Evolutionary conservation across 1,140 invertebrate species (phyloP).

Genomic region (Charaxes varanes): DNA sequence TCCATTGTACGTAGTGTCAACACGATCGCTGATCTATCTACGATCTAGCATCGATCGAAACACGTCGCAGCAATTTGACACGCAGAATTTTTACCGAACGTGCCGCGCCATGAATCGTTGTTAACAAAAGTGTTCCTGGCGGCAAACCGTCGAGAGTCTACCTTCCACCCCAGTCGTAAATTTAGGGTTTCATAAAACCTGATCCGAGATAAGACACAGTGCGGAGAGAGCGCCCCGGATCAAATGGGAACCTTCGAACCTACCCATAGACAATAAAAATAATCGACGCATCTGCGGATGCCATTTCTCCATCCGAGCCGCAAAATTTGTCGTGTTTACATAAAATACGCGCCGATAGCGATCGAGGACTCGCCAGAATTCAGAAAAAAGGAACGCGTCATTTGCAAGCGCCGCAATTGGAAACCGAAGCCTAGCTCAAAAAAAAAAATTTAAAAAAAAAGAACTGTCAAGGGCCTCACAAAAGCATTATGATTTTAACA

Average conservation of each 20-base stretch:
- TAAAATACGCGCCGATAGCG: constrained; percentile 63
- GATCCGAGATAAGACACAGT: constrained; percentile 72
- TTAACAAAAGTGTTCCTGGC: constrained; percentile 67
- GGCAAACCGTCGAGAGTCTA: constrained; percentile 51
- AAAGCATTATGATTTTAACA: constrained; percentile 72
- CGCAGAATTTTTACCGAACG: constrained; percentile 58
- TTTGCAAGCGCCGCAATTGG: constrained; percentile 46
- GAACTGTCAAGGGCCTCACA: constrained; percentile 63
- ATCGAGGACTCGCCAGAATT: constrained; percentile 57
- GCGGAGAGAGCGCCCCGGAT: constrained; percentile 63
- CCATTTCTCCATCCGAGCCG: constrained; percentile 43
- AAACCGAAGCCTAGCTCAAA: constrained; percentile 31
- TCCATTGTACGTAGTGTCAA: too few species aligned
- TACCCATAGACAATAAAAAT: constrained; percentile 68
- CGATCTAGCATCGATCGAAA: constrained; percentile 42
- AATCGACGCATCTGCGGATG: constrained; percentile 59
- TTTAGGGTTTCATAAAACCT: constrained; percentile 74
- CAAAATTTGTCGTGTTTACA: constrained; percentile 70
- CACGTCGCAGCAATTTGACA: constrained; percentile 47
- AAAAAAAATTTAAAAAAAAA: constrained; percentile 47
- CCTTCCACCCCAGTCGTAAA: constrained; percentile 68
- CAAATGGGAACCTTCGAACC: constrained; percentile 62
- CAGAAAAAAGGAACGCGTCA: constrained; percentile 44
- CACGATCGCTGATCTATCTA: constrained; percentile 32
- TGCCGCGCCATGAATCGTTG: constrained; percentile 62